Percentiles rank a stretch among this genome's conserved stretches.
Conservation (phyloP, 2,113 vertebrate genomes). For the Corythornis madagascariensis region DNA sequence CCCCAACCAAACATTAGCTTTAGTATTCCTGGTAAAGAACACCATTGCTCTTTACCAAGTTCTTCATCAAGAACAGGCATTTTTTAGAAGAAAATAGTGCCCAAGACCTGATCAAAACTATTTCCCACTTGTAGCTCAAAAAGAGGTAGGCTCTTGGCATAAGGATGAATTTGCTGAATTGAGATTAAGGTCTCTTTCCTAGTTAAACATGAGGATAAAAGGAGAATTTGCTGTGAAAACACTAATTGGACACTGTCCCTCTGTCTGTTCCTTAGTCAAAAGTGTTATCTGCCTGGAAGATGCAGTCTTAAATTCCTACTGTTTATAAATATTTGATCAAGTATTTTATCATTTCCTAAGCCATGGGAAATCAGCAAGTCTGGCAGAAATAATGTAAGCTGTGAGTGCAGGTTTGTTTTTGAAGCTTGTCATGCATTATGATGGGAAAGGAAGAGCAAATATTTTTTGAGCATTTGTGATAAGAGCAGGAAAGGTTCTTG, state of each 20-base stretch:
- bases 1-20: neutral
- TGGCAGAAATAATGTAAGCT: neutral
- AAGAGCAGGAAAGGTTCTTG: neutral
- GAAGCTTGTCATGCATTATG: neutral
- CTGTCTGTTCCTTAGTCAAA: neutral
- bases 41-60: neutral
- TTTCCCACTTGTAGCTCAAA: neutral
- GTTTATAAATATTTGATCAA: conserved; percentile 34
- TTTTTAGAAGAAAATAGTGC: neutral
- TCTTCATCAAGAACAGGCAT: neutral
- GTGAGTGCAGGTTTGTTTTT: neutral
- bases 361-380: neutral
- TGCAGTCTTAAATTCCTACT: neutral
- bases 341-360: neutral
- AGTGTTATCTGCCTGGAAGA: neutral
- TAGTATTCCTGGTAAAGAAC: neutral
- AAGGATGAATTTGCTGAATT: neutral
- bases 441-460: neutral
- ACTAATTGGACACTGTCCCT: neutral
- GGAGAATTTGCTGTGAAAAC: neutral
- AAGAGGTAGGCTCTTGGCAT: neutral
- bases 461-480: neutral
- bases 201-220: neutral
- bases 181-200: neutral
- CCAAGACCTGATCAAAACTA: neutral